These are phyloP conservation scores for Parapristionchus giblindavisi DNA, from an alignment of 2,888 invertebrate genomes.

Conservation along the genomic window DNA sequence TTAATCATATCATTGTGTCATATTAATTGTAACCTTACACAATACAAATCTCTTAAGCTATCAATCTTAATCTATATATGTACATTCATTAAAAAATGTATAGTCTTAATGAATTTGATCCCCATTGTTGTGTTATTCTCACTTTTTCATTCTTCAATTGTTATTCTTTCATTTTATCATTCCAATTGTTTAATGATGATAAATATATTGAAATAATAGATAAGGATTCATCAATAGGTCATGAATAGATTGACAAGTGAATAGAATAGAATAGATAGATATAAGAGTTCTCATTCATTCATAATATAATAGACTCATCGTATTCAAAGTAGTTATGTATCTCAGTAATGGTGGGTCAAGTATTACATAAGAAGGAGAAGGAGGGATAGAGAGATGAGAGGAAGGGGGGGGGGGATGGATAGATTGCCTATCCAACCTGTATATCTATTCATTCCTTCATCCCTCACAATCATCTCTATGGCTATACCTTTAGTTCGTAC, in stretches of 20 bases:
- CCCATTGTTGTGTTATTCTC: not conserved
- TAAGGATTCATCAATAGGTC: slow-evolving; percentile 1
- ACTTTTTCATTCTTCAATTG: slow-evolving; percentile 13
- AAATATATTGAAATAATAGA: not conserved
- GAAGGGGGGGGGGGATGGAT: slow-evolving; percentile 17
- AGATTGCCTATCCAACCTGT: slow-evolving; percentile 19
- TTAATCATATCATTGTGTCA: not conserved
- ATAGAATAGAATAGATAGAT: not conserved
- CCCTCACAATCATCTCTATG: too few species aligned
- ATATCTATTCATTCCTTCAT: slow-evolving; percentile 22
- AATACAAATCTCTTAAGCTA: too few species aligned
- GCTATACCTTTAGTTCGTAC: slow-evolving; percentile 16
- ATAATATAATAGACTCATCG: slow-evolving; percentile 2
- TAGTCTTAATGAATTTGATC: too few species aligned
- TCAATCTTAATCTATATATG: too few species aligned
- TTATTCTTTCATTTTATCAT: not conserved
- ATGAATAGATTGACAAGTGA: not conserved
- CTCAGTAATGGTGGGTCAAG: slow-evolving; percentile 32
- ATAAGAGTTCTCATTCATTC: not conserved
- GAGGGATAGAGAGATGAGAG: not conserved
- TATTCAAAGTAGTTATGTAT: not conserved
- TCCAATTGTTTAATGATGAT: not conserved
- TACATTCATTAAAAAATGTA: too few species aligned
- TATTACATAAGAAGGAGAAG: slow-evolving; percentile 9
- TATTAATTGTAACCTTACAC: too few species aligned